phyloP scores from a whole-genome alignment of 1,140 invertebrate species.

The Chironomus tepperi region DNA sequence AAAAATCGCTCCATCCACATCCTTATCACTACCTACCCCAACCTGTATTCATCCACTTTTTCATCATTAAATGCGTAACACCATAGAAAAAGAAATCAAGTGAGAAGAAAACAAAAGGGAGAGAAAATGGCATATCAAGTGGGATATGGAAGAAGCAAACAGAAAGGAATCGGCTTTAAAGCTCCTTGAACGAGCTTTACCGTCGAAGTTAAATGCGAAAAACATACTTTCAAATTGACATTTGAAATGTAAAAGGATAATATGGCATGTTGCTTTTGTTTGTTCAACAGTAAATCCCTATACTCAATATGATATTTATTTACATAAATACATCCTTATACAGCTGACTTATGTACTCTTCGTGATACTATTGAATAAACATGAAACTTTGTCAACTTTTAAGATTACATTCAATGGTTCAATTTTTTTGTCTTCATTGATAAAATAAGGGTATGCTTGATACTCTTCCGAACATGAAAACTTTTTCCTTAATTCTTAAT shows the following conservation, averaged over 20 bases:
- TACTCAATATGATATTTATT: background rate
- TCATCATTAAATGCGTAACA: no score
- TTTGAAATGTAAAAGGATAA: slow-evolving; percentile 4
- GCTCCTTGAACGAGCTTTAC: background rate
- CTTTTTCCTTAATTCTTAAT: no score
- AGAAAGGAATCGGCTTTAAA: background rate
- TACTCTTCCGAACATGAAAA: no score
- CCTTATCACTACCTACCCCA: no score
- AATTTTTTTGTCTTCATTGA: background rate
- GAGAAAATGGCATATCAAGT: background rate
- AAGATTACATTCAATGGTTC: background rate
- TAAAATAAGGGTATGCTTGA: background rate
- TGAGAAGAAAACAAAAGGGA: no score
- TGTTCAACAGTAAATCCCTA: slow-evolving; percentile 7
- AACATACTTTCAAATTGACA: slow-evolving; percentile 9
- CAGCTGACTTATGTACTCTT: background rate
- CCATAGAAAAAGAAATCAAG: no score
- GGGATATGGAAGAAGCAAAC: background rate
- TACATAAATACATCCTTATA: background rate
- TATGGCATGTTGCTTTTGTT: slow-evolving; percentile 1
- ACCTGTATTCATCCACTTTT: no score
- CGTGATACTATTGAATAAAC: background rate
- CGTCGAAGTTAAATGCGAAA: background rate
- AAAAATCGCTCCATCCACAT: no score
- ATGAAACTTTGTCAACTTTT: background rate